Evolutionary conservation across 2,797 vertebrate genomes (phyloP).

Genomic region (Urosaurus nigricauda): DNA sequence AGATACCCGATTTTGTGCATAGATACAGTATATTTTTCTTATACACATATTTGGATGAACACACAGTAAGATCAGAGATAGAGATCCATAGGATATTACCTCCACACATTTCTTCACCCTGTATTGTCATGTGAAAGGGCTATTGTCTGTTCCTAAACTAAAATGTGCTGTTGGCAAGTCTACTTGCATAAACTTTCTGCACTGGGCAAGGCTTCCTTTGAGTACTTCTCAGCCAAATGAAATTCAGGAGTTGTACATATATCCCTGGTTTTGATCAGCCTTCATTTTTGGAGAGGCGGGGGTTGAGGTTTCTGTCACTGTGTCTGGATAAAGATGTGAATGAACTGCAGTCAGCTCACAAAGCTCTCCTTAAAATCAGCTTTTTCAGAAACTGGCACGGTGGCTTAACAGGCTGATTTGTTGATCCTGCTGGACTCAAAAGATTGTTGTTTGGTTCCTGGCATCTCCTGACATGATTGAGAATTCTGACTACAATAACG

Average conservation of each 20-base stretch:
- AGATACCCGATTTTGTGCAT: background rate
- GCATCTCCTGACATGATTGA: conserved; percentile 16
- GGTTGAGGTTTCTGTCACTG: background rate
- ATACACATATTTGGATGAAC: background rate
- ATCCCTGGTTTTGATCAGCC: conserved; percentile 30
- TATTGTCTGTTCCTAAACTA: conserved; percentile 23
- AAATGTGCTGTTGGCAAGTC: conserved; percentile 33
- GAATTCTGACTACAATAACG: conserved; percentile 55
- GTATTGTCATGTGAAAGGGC: conserved; percentile 26
- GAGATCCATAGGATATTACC: no score
- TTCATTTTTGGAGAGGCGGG: background rate
- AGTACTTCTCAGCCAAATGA: background rate
- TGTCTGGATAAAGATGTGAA: conserved; percentile 20
- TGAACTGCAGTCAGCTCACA: conserved; percentile 19
- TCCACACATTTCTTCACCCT: background rate
- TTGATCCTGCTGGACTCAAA: conserved; percentile 36
- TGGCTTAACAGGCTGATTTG: conserved; percentile 45
- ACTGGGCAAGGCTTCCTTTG: conserved; percentile 28
- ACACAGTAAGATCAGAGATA: background rate
- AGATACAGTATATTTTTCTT: background rate
- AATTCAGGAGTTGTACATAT: conserved; percentile 30
- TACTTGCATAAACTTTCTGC: conserved; percentile 11
- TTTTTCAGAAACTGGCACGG: background rate
- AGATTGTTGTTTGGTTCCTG: conserved; percentile 48
- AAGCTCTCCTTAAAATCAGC: conserved; percentile 12